Evolutionary conservation across 1,140 invertebrate species (phyloP).

Genomic region (Calliphora vicina): DNA sequence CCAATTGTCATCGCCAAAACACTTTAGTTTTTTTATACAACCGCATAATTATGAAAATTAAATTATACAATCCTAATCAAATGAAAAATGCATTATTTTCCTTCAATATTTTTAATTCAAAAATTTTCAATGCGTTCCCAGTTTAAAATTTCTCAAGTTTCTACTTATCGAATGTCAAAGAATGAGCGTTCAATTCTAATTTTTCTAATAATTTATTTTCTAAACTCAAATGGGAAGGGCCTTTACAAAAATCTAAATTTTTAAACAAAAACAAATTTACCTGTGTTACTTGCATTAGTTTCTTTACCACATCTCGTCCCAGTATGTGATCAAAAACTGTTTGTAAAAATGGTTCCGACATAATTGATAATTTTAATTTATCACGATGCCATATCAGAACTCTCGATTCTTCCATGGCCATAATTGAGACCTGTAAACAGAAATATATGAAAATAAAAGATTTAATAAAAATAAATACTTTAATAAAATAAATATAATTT

Average conservation of each 20-base stretch:
- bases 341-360: constrained; percentile 83
- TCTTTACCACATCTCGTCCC: constrained; percentile 88
- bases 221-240: too few species aligned
- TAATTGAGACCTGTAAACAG: constrained; percentile 88
- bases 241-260: background rate
- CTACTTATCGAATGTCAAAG: too few species aligned
- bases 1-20: too few species aligned
- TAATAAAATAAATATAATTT: background rate
- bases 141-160: too few species aligned
- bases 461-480: background rate
- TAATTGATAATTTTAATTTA: constrained; percentile 84
- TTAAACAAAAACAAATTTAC: constrained; percentile 35
- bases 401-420: constrained; percentile 85
- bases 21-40: too few species aligned
- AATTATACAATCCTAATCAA: too few species aligned
- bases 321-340: constrained; percentile 88
- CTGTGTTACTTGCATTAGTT: constrained; percentile 82
- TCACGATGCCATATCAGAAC: constrained; percentile 87
- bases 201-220: too few species aligned
- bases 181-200: too few species aligned
- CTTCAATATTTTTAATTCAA: too few species aligned
- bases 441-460: constrained; percentile 53
- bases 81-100: too few species aligned
- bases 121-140: too few species aligned
- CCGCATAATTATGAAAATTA: too few species aligned